phyloP scores from a whole-genome alignment of 2,888 invertebrate genomes.

The Cerastis leucographa region DNA sequence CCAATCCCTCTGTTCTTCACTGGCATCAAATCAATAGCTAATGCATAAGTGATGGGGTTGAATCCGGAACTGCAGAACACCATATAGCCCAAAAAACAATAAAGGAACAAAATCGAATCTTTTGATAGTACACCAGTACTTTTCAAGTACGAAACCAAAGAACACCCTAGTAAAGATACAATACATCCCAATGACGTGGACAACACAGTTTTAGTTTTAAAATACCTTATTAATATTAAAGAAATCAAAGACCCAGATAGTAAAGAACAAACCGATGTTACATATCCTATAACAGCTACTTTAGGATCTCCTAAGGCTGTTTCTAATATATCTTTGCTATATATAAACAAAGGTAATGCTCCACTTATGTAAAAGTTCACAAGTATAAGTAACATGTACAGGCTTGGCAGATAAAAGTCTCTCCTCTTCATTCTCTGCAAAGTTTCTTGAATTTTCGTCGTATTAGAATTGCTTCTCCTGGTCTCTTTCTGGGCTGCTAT shows the following conservation, averaged over 20 bases:
- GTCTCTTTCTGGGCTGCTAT: conserved; percentile 40
- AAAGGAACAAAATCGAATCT: conserved; percentile 37
- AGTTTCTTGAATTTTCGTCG: conserved; percentile 17
- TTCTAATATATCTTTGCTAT: conserved; percentile 41
- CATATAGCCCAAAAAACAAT: conserved; percentile 39
- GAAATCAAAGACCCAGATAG: conserved; percentile 43
- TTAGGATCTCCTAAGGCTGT: conserved; percentile 38
- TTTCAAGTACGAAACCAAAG: conserved; percentile 42
- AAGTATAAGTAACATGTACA: conserved; percentile 37
- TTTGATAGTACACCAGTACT: conserved; percentile 9
- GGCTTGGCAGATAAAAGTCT: conserved; percentile 41
- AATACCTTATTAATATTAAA: conserved; percentile 43
- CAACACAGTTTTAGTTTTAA: conserved; percentile 48
- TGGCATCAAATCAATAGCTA: conserved; percentile 62
- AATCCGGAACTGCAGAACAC: conserved; percentile 51
- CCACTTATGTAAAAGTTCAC: conserved; percentile 33
- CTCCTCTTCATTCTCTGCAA: conserved; percentile 26
- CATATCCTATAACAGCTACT: conserved; percentile 38
- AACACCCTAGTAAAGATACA: conserved; percentile 33
- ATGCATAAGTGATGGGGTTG: conserved; percentile 37
- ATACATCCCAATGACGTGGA: conserved; percentile 30
- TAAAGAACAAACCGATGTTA: neutral
- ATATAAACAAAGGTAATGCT: conserved; percentile 29
- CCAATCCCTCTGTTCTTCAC: conserved; percentile 65
- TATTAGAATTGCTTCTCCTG: neutral